These are phyloP conservation scores for Zaprionus kolodkinae DNA, from an alignment of 1,140 invertebrate genomes.

Conservation along the genomic window DNA sequence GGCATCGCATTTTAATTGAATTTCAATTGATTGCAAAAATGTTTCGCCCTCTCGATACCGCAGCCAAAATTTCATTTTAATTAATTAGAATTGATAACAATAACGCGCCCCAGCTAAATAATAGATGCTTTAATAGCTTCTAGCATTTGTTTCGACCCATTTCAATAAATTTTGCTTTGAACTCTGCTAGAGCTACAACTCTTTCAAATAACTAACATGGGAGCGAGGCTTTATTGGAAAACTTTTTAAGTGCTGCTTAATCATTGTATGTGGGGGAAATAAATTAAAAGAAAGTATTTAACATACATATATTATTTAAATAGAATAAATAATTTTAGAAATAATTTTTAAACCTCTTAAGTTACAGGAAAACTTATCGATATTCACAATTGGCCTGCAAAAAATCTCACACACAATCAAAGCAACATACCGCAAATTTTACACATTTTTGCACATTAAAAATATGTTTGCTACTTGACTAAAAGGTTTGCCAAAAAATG, in stretches of 20 bases:
- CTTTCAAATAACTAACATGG: not conserved
- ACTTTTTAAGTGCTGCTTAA: not conserved
- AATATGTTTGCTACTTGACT: constrained; percentile 65
- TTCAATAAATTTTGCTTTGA: constrained; percentile 13
- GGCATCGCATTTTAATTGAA: constrained; percentile 78
- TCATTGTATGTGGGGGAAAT: too few species aligned
- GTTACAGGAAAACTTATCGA: not conserved
- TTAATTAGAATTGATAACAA: constrained; percentile 81
- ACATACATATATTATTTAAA: not conserved
- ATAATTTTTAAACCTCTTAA: not conserved
- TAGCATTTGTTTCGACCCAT: constrained; percentile 18
- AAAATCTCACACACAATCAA: constrained; percentile 64
- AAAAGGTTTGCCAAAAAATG: constrained; percentile 22
- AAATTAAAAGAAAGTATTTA: not conserved
- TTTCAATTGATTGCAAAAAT: constrained; percentile 82
- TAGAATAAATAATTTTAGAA: not conserved
- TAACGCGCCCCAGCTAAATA: constrained; percentile 55
- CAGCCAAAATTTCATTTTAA: constrained; percentile 76
- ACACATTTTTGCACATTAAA: constrained; percentile 79
- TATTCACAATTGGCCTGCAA: not conserved
- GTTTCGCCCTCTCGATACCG: constrained; percentile 61
- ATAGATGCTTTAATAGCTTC: constrained; percentile 59
- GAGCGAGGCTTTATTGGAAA: not conserved
- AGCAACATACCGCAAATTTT: constrained; percentile 69
- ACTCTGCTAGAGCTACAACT: not conserved